Conservation (phyloP, 2,797 vertebrate species). For the Diceros bicornis region DNA sequence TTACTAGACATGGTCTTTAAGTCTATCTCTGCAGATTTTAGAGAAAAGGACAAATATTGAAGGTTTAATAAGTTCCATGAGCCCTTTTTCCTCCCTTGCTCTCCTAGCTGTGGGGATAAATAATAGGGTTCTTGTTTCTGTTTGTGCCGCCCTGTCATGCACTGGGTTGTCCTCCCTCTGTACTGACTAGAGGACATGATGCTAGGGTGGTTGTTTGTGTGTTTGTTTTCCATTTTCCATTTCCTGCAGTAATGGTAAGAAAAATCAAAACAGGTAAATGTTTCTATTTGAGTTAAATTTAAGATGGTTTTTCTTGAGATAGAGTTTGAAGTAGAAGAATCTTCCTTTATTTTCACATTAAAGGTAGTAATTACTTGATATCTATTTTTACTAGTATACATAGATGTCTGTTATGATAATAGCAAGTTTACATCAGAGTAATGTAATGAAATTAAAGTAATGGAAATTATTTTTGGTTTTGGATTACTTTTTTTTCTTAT, state of each 20-base stretch:
- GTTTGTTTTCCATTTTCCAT: not conserved
- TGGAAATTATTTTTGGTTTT: constrained; percentile 22
- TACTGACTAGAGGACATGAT: not conserved
- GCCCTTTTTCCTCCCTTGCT: not conserved
- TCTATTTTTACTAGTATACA: constrained; percentile 23
- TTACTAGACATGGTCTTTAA: not conserved
- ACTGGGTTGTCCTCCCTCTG: not conserved
- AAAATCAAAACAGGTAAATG: constrained; percentile 55
- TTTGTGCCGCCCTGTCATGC: not conserved
- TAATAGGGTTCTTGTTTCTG: not conserved
- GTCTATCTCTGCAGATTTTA: constrained; percentile 1
- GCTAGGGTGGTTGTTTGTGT: not conserved
- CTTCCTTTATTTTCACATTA: constrained; percentile 9
- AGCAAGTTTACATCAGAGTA: not conserved
- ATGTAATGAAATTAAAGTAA: not conserved
- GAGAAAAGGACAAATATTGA: not conserved
- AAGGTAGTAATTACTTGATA: constrained; percentile 21
- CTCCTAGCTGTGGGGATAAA: not conserved
- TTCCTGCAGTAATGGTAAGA: not conserved
- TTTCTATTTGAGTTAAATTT: constrained; percentile 20
- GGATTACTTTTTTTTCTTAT: not conserved
- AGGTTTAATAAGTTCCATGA: not conserved
- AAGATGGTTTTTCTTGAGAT: not conserved
- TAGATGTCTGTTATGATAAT: constrained; percentile 11
- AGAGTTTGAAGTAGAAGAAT: constrained; percentile 37